Evolutionary conservation across 1,140 invertebrate species (phyloP), one percentile per base, ranked within the genome.

Genomic region (Anadara kagoshimensis): DNA sequence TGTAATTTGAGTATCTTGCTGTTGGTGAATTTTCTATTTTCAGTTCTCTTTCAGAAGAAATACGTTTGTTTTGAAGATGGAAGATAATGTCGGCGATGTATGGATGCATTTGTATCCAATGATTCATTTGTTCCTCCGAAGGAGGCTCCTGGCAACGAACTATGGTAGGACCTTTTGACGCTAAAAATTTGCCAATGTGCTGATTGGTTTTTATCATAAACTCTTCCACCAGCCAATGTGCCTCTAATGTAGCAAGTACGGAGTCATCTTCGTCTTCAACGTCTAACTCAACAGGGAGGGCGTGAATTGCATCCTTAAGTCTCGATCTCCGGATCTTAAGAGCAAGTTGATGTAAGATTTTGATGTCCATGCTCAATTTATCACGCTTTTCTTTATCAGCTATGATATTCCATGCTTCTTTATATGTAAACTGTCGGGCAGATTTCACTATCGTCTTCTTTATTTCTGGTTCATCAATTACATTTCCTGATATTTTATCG

Each of bases 221-320:
- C 70, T 85, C 84, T 56, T 84, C 82, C 10, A 85, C 79, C 11
- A 86, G 69, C 26, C 75, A 77, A 75, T 87, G 83, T 1, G 85
- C 83, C 58, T 86, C 78, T 36, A 76, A 41, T 49, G 76, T 78
- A 22, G 80, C 72, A n/a, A 78, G 64, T n/a, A 53, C 18, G 11
- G 26, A 29, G 41, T 53, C 24, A 20, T 80, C 47, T 5, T 62
- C 63, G 8, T 75, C 47, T 41, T 44, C 12, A 22, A 81, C 45
- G 36, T 78, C 74, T 22, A 56, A 61, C 44, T 83, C 84, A 20
- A 79, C 73, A 26, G 80, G 69, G 7, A 78, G 65, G 43, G 72
- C 64, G 69, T 79, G 70, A 43, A 75, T 66, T 7, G 78, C 73
- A 69, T 79, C 29, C 45, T 58, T 43, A 36, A 22, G 76, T 18